Conservation (phyloP, 2,797 vertebrate genomes). For the Caiman crocodilus region DNA sequence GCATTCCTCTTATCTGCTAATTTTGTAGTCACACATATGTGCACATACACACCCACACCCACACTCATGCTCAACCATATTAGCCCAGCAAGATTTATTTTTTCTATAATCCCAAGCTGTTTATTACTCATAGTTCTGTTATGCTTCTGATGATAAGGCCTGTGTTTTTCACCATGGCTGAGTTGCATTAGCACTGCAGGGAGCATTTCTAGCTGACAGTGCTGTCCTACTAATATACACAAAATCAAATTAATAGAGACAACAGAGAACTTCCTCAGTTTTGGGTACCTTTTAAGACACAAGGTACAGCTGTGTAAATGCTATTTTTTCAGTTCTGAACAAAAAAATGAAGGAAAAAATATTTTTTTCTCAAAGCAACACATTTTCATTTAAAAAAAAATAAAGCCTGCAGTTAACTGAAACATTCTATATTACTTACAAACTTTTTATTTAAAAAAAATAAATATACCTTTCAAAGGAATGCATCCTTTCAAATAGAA, state of each 20-base stretch:
- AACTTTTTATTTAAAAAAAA: not conserved
- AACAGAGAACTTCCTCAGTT: too few species aligned
- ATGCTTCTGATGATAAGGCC: not conserved
- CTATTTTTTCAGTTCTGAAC: not conserved
- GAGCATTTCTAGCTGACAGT: not conserved
- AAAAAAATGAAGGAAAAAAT: too few species aligned
- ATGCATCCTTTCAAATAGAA: not conserved
- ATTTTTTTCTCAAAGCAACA: too few species aligned
- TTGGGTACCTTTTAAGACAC: not conserved
- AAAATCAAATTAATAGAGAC: too few species aligned
- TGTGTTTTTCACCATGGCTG: not conserved
- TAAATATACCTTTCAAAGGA: not conserved
- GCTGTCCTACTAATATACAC: too few species aligned
- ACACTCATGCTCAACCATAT: not conserved
- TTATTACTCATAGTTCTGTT: not conserved
- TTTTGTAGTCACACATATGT: not conserved
- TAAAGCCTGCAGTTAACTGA: not conserved
- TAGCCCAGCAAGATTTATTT: conserved; percentile 10
- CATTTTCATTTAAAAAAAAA: too few species aligned
- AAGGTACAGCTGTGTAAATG: not conserved
- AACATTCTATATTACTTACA: not conserved
- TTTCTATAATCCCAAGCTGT: not conserved
- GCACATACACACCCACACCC: not conserved
- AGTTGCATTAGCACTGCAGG: not conserved
- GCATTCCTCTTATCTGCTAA: not conserved